Evolutionary conservation across 2,797 vertebrate species (phyloP).

Genomic region (Periparus ater): DNA sequence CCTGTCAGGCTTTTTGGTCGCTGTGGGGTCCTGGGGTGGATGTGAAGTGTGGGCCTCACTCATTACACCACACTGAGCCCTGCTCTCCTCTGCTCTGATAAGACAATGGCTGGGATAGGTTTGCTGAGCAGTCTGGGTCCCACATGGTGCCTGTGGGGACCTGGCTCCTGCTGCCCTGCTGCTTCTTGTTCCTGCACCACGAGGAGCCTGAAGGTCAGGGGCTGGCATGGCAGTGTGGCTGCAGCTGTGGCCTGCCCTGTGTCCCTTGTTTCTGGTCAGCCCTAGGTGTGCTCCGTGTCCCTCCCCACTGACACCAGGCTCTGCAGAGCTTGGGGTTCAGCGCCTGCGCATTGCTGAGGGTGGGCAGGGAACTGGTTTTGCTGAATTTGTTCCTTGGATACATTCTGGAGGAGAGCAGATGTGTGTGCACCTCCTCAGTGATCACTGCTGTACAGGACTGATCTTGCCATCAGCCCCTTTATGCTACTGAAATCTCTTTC

Average conservation of each 20-base stretch:
- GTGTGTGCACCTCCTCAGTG: not conserved
- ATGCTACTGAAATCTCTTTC: not conserved
- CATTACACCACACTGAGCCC: not conserved
- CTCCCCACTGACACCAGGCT: accelerated
- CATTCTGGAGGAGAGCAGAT: not conserved
- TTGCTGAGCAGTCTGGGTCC: not conserved
- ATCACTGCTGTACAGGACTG: not conserved
- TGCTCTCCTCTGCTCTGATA: not conserved
- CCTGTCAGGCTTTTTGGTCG: accelerated
- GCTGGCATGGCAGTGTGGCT: accelerated
- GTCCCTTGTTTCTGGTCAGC: not conserved
- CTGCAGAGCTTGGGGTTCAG: not conserved
- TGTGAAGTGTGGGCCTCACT: not conserved
- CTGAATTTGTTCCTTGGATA: not conserved
- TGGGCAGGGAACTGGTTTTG: not conserved
- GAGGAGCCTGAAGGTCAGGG: not conserved
- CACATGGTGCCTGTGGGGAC: not conserved
- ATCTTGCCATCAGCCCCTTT: not conserved
- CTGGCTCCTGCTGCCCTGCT: not conserved
- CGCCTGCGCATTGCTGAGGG: not conserved
- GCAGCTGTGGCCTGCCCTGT: not conserved
- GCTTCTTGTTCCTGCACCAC: accelerated
- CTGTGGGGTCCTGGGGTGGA: not conserved
- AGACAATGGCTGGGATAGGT: not conserved
- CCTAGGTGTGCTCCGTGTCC: accelerated